Evolutionary conservation across 2,797 vertebrate genomes (phyloP), one percentile per base, ranked within the genome.

Genomic region (Catostomus latipinnis): DNA sequence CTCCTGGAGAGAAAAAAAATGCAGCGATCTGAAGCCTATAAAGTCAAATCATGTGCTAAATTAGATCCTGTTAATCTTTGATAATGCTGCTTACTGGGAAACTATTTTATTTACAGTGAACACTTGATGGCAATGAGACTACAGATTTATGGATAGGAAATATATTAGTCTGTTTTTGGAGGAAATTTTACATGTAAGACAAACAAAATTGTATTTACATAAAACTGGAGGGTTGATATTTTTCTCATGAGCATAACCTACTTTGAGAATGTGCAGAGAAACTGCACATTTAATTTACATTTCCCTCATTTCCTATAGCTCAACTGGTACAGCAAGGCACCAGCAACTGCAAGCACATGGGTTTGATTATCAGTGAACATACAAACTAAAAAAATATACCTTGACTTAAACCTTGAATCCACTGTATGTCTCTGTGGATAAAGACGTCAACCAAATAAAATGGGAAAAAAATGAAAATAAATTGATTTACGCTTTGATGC

Each of bases 11-110:
- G 52, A n/a, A 52, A 74, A 69, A 62, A 67, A 75, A 72, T 61
- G 62, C 16, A 16, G 67, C 16, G 22, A 75, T 74, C 34, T 53
- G 58, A 62, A 60, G 53, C 6, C 49, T 73, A 74, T 86, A 81
- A 72, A 58, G 34, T n/a, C 52, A 83, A 77, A 74, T 81, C 81
- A 81, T 81, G 75, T 83, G 82, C 76, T 78, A 78, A 82, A 84
- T 84, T 86, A 81, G 80, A 84, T 84, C 74, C 74, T 62, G 56
- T 83, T 76, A 83, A 83, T 86, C 72, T 80, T 86, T 83, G 77
- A 83, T 83, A 71, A 82, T 10, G n/a, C 63, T 75, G 62, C 66
- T 83, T 68, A 22, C n/a, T 50, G 61, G 22, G 60, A 62, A 65
- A 69, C 6, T 0, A 74, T 67, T 73, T 66, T 48, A 71, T 66